Conservation (phyloP, 64 coral and sea anemone species). For the Exaiptasia diaphana region DNA sequence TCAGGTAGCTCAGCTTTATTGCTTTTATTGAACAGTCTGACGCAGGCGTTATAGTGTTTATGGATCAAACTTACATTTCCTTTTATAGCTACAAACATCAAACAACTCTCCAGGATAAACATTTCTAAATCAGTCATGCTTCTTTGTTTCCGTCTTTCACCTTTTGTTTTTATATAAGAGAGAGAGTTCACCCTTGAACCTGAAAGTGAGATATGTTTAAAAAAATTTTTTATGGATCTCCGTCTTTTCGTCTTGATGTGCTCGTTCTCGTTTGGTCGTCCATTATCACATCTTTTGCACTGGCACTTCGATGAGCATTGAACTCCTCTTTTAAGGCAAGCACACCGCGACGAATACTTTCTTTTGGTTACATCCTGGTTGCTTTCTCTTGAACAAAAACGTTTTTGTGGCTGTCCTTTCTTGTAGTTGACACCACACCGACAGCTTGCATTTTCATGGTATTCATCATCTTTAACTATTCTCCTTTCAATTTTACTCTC, state of each 20-base stretch:
- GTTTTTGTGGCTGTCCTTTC: background rate
- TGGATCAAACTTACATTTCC: background rate
- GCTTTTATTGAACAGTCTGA: background rate
- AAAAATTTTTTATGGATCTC: background rate
- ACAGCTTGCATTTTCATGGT: background rate
- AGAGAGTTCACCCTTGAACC: background rate
- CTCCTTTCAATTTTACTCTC: background rate
- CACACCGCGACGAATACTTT: background rate
- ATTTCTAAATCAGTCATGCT: background rate
- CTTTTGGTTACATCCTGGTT: background rate
- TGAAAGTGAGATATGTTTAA: background rate
- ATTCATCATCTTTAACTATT: background rate
- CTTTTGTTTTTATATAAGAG: background rate
- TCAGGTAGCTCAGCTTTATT: background rate
- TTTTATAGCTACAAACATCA: background rate
- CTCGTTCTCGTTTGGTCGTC: background rate
- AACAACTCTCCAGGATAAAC: background rate
- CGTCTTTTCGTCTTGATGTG: background rate
- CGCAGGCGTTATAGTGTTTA: background rate
- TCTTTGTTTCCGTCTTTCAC: background rate
- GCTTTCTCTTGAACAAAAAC: background rate
- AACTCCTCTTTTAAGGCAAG: background rate
- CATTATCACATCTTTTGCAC: background rate
- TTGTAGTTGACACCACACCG: background rate
- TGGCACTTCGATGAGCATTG: background rate